Percentiles rank a stretch among this genome's conserved stretches.
Evolutionary conservation across 2,797 vertebrate genomes (phyloP).

Genomic region (Schizothorax lantsangensis): DNA sequence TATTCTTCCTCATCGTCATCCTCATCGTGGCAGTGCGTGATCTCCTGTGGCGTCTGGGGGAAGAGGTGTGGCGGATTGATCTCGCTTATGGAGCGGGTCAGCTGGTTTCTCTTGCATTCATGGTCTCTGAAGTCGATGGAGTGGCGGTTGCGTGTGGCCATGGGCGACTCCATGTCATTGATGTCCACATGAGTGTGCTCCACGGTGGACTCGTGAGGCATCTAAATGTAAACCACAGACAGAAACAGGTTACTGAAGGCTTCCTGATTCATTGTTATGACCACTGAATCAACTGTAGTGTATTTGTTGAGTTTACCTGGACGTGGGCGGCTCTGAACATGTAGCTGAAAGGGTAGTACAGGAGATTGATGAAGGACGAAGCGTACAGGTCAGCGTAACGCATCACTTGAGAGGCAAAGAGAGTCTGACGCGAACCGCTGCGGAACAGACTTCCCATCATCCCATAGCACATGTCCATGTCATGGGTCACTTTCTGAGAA

Average conservation of each 20-base stretch:
- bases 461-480: conserved; percentile 93
- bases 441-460: conserved; percentile 93
- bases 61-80: conserved; percentile 96
- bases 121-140: conserved; percentile 87
- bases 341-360: conserved; percentile 92
- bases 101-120: conserved; percentile 88
- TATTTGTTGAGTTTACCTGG: conserved; percentile 77
- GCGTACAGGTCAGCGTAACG: conserved; percentile 89
- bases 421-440: conserved; percentile 85
- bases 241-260: background rate
- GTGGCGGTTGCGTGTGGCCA: conserved; percentile 92
- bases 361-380: conserved; percentile 89
- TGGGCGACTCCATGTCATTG: conserved; percentile 89
- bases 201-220: conserved; percentile 97
- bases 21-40: conserved; percentile 97
- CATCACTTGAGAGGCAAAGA: conserved; percentile 91
- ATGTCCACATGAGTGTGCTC: conserved; percentile 89
- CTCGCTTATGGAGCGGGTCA: conserved; percentile 94
- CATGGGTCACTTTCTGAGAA: conserved; percentile 88
- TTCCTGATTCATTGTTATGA: too few relatives aligned
- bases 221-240: conserved; percentile 74
- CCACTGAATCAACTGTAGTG: too few relatives aligned
- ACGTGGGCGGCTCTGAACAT: conserved; percentile 89
- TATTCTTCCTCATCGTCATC: conserved; percentile 86
- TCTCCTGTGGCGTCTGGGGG: conserved; percentile 93